phyloP scores from a whole-genome alignment of 2,888 invertebrate genomes.

The Drosophila merina region DNA sequence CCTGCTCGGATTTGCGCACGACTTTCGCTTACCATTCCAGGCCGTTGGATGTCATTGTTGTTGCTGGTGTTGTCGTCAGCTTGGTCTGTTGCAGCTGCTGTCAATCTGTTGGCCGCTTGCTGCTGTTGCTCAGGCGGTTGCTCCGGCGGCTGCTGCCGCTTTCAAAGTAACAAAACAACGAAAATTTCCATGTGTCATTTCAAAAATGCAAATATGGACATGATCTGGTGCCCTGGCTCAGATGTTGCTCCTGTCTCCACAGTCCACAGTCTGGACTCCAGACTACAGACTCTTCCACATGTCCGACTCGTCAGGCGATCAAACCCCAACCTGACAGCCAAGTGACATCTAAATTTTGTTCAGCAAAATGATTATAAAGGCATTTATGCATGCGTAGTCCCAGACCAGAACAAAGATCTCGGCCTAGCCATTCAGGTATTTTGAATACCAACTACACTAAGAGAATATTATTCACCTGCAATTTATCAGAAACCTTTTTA shows the following conservation, averaged over 20 bases:
- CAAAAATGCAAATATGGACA: slow-evolving; percentile 80
- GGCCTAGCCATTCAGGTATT: slow-evolving; percentile 35
- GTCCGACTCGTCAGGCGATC: slow-evolving; percentile 64
- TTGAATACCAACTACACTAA: slow-evolving; percentile 27
- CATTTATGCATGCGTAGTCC: slow-evolving; percentile 76
- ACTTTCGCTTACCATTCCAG: slow-evolving; percentile 67
- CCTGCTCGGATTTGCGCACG: slow-evolving; percentile 60
- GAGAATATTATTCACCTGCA: background rate
- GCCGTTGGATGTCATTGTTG: slow-evolving; percentile 30
- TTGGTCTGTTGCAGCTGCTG: slow-evolving; percentile 73
- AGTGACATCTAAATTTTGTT: slow-evolving; percentile 80
- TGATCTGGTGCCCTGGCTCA: slow-evolving; percentile 61
- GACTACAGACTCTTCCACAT: slow-evolving; percentile 18
- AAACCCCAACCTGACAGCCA: slow-evolving; percentile 67
- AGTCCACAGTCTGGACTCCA: slow-evolving; percentile 5
- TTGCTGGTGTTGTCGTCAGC: slow-evolving; percentile 27
- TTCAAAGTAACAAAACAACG: slow-evolving; percentile 53
- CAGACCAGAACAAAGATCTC: slow-evolving; percentile 20
- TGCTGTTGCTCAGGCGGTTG: too few species aligned
- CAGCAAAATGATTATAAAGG: slow-evolving; percentile 77
- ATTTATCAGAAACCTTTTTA: too few species aligned
- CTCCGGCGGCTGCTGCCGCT: slow-evolving; percentile 49
- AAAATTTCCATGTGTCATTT: slow-evolving; percentile 80
- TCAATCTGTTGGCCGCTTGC: slow-evolving; percentile 72
- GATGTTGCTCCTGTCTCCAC: slow-evolving; percentile 25